Base-by-base conservation (phyloP, 1,140 invertebrate species). In the Drosophila truncata region DNA sequence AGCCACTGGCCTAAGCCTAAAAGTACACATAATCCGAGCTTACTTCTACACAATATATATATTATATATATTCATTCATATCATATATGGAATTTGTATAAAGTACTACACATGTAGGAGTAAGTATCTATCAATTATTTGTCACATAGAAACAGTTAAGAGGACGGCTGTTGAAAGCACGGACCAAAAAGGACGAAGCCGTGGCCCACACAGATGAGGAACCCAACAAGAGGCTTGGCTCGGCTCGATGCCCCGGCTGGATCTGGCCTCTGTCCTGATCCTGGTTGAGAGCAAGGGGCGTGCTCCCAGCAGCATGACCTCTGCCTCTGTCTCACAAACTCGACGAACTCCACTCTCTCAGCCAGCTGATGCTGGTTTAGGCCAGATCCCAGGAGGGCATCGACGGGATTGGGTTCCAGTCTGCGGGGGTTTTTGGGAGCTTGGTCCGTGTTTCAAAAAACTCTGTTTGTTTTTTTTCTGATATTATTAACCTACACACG, bases 71-170 rank as follows among this genome's bases (percentile, higher is more conserved):
- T 55, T 71, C 46, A 57, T 71, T 73, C 70, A 58, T 76, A 65
- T 75, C 35, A 65, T 77, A 77, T 77, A 77, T 77, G 73, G 72
- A 75, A 75, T 75, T 61, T 78, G 50, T 69, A 62, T 57, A 59
- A 77, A 76, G 66, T 60, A 70, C 52, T 69, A 59, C 49, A 54
- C 33, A 39, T 31, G 35, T 39, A 49, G 16, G 29, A 59, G 67
- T 59, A 49, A 50, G 67, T 59, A 59, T 71, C 67, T 60, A 73
- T 50, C 55, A 73, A 90, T 91, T 91, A 91, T 91, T 91, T 91
- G 88, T 91, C 88, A 91, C 81, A 82, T 88, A 88, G 88, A 91
- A 91, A 91, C 84, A 88, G 78, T 80, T 78, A 71, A 87, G 78
- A 91, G 88, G 88, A 91, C 88, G 88, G 88, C 82, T 63, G 67